Evolutionary conservation across 2,797 vertebrate genomes (phyloP).

Genomic region (Phoxinus dragarum): DNA sequence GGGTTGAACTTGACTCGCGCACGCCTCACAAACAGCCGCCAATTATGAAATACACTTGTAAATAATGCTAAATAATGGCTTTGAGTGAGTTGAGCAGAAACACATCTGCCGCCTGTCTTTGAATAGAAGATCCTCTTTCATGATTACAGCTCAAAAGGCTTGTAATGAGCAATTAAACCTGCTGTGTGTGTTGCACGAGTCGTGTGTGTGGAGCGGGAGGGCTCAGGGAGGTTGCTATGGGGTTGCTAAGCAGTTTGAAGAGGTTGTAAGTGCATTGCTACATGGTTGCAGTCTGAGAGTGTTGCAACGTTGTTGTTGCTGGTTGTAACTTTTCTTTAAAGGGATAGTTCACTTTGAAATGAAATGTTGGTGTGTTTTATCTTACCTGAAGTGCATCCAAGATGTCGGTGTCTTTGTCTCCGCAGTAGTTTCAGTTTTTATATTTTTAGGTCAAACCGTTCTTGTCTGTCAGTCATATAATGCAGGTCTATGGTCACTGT

Average conservation of each 20-base stretch:
- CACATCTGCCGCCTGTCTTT: neutral
- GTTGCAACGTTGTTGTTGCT: neutral
- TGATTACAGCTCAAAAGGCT: neutral
- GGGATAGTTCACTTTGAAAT: too few relatives aligned
- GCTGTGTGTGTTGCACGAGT: neutral
- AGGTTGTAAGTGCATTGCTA: neutral
- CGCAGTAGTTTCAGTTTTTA: too few relatives aligned
- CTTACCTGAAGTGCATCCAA: too few relatives aligned
- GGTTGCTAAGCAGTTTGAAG: neutral
- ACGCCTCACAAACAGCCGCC: neutral
- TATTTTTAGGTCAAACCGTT: too few relatives aligned
- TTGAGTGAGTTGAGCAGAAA: constrained; percentile 12
- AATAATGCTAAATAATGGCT: constrained; percentile 6
- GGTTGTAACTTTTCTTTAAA: too few relatives aligned
- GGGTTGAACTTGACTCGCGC: neutral
- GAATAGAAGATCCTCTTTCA: neutral
- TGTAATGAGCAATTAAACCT: neutral
- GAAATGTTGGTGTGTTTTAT: too few relatives aligned
- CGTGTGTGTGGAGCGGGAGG: neutral
- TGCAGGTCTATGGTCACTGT: too few relatives aligned
- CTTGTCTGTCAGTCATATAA: too few relatives aligned
- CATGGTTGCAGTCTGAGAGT: too few relatives aligned
- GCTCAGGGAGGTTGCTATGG: neutral
- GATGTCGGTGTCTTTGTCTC: too few relatives aligned
- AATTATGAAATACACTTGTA: constrained; percentile 30